phyloP scores from a whole-genome alignment of 2,797 vertebrate species.

The Poliocrania exsul region DNA sequence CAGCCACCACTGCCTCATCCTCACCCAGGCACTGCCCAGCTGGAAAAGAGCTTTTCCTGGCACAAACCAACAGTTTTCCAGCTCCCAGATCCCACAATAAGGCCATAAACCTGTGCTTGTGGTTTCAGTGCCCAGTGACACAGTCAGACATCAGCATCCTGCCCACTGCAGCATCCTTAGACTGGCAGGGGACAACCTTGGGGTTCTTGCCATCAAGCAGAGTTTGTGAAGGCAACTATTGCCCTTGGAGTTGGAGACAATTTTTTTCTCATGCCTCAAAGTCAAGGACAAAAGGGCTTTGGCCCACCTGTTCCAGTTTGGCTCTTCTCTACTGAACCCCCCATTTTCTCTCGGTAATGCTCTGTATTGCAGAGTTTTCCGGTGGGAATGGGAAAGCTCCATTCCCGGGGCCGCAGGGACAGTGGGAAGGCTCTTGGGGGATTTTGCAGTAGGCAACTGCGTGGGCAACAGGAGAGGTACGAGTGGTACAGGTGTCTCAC shows the following conservation, averaged over 20 bases:
- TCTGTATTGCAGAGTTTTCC: not conserved
- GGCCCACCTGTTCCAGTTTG: rapidly evolving
- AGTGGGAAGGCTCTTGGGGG: rapidly evolving
- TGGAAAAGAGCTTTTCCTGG: not conserved
- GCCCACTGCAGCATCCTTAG: not conserved
- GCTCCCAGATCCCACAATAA: not conserved
- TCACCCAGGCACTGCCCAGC: not conserved
- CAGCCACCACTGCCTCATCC: not conserved
- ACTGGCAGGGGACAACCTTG: not conserved
- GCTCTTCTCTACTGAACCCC: not conserved
- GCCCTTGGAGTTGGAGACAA: not conserved
- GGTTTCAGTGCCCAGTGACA: not conserved
- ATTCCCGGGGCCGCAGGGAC: rapidly evolving
- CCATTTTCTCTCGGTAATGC: rapidly evolving
- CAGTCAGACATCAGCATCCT: rapidly evolving
- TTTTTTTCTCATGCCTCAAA: not conserved
- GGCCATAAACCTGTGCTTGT: not conserved
- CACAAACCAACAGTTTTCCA: not conserved
- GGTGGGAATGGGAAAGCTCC: not conserved
- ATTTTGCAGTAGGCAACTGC: not conserved
- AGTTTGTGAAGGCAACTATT: not conserved
- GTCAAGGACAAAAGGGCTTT: not conserved
- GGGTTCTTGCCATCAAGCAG: not conserved
- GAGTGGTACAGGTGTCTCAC: not conserved
- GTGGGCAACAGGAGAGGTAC: not conserved